Conservation (phyloP, 2,113 vertebrate species). For the Paracanthobrama guichenoti region DNA sequence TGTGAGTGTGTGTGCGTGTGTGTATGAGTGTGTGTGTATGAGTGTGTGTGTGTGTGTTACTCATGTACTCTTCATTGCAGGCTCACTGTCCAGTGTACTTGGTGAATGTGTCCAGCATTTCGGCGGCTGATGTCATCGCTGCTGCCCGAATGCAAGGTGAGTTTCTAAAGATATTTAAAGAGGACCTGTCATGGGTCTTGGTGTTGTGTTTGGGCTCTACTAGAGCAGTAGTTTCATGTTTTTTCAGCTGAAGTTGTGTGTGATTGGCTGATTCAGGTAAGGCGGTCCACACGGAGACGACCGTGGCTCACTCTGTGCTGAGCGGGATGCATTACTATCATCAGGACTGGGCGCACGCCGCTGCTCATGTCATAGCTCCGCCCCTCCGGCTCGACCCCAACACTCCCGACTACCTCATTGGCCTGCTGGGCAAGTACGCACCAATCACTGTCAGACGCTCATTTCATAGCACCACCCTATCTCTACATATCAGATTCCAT, state of each 20-base stretch:
- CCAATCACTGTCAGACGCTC: background rate
- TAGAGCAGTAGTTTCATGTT: too few species aligned
- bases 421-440: conserved; percentile 92
- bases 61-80: too few species aligned
- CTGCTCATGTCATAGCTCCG: conserved; percentile 89
- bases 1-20: too few species aligned
- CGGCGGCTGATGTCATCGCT: too few species aligned
- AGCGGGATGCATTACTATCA: conserved; percentile 94
- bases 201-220: too few species aligned
- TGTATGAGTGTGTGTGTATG: too few species aligned
- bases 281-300: conserved; percentile 90
- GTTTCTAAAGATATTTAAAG: too few species aligned
- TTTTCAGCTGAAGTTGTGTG: background rate
- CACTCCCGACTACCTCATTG: conserved; percentile 92
- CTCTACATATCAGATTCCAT: background rate
- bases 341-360: conserved; percentile 93
- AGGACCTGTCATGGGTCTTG: too few species aligned
- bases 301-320: conserved; percentile 88
- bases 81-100: too few species aligned
- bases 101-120: too few species aligned
- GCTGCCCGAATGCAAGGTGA: too few species aligned
- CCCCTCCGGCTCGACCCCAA: conserved; percentile 92
- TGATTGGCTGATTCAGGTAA: conserved; percentile 77
- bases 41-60: too few species aligned
- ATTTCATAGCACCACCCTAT: background rate